These are phyloP conservation scores for Latrodectus hesperus DNA, from an alignment of 2,888 invertebrate genomes.

Conservation along the genomic window DNA sequence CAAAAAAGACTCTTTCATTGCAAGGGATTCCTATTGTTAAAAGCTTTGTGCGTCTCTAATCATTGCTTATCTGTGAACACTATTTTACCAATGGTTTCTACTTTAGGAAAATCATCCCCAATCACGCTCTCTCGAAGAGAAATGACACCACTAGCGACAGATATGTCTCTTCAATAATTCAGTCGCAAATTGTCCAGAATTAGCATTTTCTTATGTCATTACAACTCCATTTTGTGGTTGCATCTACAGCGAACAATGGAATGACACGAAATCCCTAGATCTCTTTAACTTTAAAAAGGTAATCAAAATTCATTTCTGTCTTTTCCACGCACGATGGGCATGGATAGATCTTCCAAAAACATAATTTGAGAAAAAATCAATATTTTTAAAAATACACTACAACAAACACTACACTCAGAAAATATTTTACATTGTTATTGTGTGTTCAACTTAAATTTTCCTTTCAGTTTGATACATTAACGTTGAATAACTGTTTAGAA, in stretches of 20 bases:
- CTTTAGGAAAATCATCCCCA: neutral
- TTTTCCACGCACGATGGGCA: conserved; percentile 27
- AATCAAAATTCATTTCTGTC: conserved; percentile 6
- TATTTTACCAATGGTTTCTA: neutral
- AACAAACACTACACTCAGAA: conserved; percentile 25
- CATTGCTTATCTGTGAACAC: neutral
- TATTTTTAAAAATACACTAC: conserved; percentile 14
- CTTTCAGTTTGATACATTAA: neutral
- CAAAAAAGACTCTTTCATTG: too few species aligned
- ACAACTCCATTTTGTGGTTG: conserved; percentile 24
- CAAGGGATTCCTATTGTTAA: too few species aligned
- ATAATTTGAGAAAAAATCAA: conserved; percentile 14
- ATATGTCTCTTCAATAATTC: conserved; percentile 44
- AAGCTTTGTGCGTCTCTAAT: too few species aligned
- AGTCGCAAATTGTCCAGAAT: conserved; percentile 32
- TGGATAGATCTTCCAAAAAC: neutral
- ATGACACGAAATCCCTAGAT: conserved; percentile 34
- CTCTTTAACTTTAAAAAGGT: neutral
- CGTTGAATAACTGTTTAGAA: neutral
- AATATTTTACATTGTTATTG: conserved; percentile 32
- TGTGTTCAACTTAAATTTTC: conserved; percentile 4
- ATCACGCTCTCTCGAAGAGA: conserved; percentile 3
- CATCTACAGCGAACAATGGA: neutral
- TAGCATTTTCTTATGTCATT: conserved; percentile 40
- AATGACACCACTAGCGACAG: neutral